Conservation (phyloP, 2,888 invertebrate species). For the Timema cristinae region DNA sequence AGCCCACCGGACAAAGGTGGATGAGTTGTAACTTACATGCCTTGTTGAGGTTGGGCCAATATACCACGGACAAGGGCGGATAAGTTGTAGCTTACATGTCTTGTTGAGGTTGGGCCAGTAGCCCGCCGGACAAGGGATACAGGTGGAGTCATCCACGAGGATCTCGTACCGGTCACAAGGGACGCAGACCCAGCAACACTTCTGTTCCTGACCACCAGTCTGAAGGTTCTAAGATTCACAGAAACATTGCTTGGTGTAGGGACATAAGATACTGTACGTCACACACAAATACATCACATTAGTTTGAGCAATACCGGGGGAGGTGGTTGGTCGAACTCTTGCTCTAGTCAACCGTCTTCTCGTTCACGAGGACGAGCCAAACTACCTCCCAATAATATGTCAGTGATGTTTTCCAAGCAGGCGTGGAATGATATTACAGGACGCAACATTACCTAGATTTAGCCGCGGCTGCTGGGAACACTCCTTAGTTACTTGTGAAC, state of each 20-base stretch:
- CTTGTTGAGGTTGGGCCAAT: too few relatives aligned
- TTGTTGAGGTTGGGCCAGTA: constrained; percentile 55
- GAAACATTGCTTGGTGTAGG: neutral
- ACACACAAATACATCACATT: constrained; percentile 2
- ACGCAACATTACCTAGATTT: too few relatives aligned
- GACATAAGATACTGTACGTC: constrained; percentile 15
- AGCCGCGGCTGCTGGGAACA: too few relatives aligned
- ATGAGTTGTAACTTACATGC: too few relatives aligned
- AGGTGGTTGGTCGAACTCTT: neutral
- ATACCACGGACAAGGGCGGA: neutral
- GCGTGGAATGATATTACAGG: too few relatives aligned
- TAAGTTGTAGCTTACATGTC: neutral
- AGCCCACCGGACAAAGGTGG: too few relatives aligned
- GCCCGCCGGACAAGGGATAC: constrained; percentile 58
- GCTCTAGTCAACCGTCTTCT: too few relatives aligned
- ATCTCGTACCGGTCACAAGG: constrained; percentile 61
- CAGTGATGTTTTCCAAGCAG: too few relatives aligned
- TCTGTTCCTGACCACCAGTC: constrained; percentile 56
- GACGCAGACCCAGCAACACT: constrained; percentile 75
- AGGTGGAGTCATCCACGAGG: constrained; percentile 55
- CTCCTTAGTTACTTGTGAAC: too few relatives aligned
- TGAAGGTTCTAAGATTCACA: constrained; percentile 49
- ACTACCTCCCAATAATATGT: too few relatives aligned
- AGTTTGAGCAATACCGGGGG: neutral
- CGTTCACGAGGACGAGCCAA: too few relatives aligned